Evolutionary conservation across 1,140 invertebrate genomes (phyloP).

Genomic region (Heterodera carotae): DNA sequence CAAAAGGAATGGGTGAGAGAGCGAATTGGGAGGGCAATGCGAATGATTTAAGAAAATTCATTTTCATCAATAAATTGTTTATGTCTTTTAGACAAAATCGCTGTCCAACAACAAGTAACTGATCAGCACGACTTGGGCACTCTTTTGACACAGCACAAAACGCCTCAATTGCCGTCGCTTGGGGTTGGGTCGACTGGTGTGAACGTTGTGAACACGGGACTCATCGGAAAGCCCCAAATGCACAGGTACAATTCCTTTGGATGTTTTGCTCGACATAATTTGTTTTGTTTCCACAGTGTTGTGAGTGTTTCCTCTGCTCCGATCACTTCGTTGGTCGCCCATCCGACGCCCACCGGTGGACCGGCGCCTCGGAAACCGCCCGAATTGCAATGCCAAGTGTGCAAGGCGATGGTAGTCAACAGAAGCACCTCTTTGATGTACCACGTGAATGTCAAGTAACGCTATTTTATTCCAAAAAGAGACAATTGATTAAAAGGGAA

Average conservation of each 20-base stretch:
- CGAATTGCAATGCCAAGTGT: constrained; percentile 38
- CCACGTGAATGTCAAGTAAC: constrained; percentile 41
- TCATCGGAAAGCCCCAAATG: not conserved
- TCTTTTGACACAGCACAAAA: not conserved
- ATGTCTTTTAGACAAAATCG: not conserved
- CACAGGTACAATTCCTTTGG: not conserved
- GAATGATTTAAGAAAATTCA: no score
- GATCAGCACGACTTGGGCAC: not conserved
- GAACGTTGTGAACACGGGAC: not conserved
- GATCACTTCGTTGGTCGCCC: constrained; percentile 1
- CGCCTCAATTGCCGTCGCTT: not conserved
- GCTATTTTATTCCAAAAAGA: no score
- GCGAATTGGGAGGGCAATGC: not conserved
- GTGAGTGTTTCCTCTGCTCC: constrained; percentile 3
- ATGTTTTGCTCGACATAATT: not conserved
- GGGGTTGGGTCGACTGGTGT: not conserved
- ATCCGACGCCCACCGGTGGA: not conserved
- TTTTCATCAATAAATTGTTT: no score
- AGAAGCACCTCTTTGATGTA: constrained; percentile 42
- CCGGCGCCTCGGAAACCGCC: not conserved
- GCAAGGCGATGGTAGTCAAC: constrained; percentile 34
- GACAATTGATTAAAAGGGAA: no score
- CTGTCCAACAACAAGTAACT: not conserved
- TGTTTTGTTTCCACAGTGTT: not conserved
- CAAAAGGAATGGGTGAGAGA: not conserved